Evolutionary conservation across 2,888 invertebrate species (phyloP).

Genomic region (Leptopilina myrica): DNA sequence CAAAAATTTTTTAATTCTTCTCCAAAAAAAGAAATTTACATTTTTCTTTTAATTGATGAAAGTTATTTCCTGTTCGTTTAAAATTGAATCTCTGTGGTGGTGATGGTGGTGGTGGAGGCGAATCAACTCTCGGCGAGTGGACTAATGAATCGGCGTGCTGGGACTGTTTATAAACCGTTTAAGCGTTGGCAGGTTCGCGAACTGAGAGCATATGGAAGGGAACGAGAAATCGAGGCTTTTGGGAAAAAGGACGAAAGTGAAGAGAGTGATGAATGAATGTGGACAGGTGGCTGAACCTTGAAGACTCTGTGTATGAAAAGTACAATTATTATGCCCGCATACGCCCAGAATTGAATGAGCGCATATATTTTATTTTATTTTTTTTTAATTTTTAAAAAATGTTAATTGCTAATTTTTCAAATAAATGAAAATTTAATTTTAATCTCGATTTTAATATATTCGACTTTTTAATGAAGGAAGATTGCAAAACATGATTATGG

Average conservation of each 20-base stretch:
- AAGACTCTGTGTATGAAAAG: conserved; percentile 9
- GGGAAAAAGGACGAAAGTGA: conserved; percentile 55
- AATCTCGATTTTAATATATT: too few species aligned
- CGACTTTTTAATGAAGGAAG: too few species aligned
- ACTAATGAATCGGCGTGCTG: conserved; percentile 67
- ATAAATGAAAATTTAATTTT: too few species aligned
- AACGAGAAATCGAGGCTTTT: conserved; percentile 58
- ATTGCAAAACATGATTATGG: too few species aligned
- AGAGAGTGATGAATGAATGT: conserved; percentile 70
- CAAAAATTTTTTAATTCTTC: neutral
- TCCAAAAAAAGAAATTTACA: neutral
- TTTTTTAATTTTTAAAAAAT: too few species aligned
- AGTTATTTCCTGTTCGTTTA: neutral
- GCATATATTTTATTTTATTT: too few species aligned
- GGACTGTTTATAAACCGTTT: conserved; percentile 71
- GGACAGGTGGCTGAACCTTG: conserved; percentile 61
- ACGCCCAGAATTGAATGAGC: too few species aligned
- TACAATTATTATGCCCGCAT: conserved; percentile 23
- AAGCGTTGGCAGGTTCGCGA: conserved; percentile 66
- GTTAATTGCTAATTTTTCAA: too few species aligned
- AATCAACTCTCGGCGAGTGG: conserved; percentile 48
- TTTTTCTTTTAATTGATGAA: neutral
- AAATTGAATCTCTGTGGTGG: conserved; percentile 43
- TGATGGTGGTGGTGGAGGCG: too few species aligned
- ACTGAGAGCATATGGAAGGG: conserved; percentile 55